Evolutionary conservation across 2,888 invertebrate species (phyloP).

Genomic region (Prosopocoilus inquinatus): DNA sequence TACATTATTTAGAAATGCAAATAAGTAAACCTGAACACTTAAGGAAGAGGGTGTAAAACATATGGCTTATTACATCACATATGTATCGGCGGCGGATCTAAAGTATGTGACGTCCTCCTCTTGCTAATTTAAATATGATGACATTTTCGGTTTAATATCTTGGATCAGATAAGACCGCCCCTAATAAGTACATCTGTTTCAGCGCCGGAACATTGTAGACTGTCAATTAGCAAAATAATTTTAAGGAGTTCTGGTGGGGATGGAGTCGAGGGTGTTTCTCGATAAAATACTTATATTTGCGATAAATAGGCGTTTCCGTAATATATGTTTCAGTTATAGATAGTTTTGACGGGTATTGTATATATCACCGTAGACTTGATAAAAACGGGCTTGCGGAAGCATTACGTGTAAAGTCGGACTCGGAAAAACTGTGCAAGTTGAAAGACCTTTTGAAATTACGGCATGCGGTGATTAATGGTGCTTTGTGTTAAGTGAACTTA

Average conservation of each 20-base stretch:
- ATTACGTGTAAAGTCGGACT: too few species aligned
- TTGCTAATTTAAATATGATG: conserved; percentile 38
- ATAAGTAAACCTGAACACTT: neutral
- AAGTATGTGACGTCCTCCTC: conserved; percentile 25
- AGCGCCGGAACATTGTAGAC: conserved; percentile 15
- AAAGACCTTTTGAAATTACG: conserved; percentile 21
- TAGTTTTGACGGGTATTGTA: too few species aligned
- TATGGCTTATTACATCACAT: conserved; percentile 19
- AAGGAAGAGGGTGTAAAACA: conserved; percentile 7
- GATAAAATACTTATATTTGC: too few species aligned
- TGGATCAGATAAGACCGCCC: conserved; percentile 18
- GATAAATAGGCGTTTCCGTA: too few species aligned
- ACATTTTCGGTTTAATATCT: conserved; percentile 26
- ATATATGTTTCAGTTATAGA: too few species aligned
- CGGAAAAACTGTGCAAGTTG: conserved; percentile 16
- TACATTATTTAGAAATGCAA: conserved; percentile 21
- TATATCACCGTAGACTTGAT: too few species aligned
- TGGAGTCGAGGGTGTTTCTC: too few species aligned
- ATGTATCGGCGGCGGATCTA: conserved; percentile 17
- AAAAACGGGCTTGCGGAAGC: too few species aligned
- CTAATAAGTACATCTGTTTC: conserved; percentile 31
- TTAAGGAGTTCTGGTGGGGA: too few species aligned
- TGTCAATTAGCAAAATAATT: conserved; percentile 10
- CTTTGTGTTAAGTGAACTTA: conserved; percentile 39
- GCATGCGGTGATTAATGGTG: conserved; percentile 37